These are phyloP conservation scores for Thera obeliscata DNA, from an alignment of 2,888 invertebrate genomes.

Conservation along the genomic window DNA sequence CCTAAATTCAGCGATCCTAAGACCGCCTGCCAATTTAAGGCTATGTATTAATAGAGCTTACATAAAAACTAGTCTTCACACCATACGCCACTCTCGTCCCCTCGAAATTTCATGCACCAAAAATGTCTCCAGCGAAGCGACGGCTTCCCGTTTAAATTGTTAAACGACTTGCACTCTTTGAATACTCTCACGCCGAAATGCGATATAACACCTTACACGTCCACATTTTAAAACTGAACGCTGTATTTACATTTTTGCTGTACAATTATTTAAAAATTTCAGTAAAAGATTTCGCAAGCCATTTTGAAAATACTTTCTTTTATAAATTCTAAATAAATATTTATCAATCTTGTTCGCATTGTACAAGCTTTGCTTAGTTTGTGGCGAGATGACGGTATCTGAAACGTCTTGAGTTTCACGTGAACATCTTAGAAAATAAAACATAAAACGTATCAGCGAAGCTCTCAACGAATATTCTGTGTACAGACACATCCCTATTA, in stretches of 20 bases:
- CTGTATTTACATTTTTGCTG: neutral
- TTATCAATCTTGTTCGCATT: no score
- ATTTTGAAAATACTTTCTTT: no score
- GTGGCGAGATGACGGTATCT: no score
- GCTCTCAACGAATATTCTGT: neutral
- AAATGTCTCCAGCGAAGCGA: slow-evolving; percentile 62
- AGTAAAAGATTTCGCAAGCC: no score
- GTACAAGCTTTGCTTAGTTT: no score
- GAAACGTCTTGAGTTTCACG: no score
- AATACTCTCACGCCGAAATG: slow-evolving; percentile 32
- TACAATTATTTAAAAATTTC: no score
- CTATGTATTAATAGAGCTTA: neutral
- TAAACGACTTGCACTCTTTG: slow-evolving; percentile 55
- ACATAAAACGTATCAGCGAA: no score
- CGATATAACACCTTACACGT: slow-evolving; percentile 9
- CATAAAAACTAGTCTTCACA: slow-evolving; percentile 5
- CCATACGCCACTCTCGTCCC: slow-evolving; percentile 30
- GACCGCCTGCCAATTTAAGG: neutral
- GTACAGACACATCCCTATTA: neutral
- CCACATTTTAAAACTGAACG: neutral
- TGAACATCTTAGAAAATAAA: no score
- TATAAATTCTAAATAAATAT: no score
- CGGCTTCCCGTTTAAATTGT: slow-evolving; percentile 72
- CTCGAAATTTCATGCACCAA: slow-evolving; percentile 69
- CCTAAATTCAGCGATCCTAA: no score